Evolutionary conservation across 2,797 vertebrate genomes (phyloP), one percentile per base, ranked within the genome.

Genomic region (Rallus crepitans): DNA sequence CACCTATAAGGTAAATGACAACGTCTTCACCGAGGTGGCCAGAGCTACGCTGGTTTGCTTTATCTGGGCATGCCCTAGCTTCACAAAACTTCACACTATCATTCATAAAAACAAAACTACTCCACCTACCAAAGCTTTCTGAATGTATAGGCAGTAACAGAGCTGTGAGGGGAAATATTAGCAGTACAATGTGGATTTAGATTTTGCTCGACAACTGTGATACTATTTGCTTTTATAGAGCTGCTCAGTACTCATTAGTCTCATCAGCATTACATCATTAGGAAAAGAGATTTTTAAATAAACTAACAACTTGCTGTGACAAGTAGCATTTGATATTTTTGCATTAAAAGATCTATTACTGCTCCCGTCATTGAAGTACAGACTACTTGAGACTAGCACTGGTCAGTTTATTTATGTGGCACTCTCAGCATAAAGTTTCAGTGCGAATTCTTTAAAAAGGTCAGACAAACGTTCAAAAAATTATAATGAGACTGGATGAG

Each of bases 401-500:
- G 55, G 77, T 72, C 82, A 73, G 50, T 93, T 80, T 76, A 92
- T 93, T 89, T 93, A 87, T 21, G 52, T 18, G 33, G 50, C 45
- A 48, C 27, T 30, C 63, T 15, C 78, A 57, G 83, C 68, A 78
- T 30, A 65, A 91, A 88, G 90, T 95, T 96, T 82, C 31, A 1
- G 63, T 30, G 45, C 4, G 20, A 79, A 93, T 90, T 87, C 82
- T 82, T 96, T 64, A 84, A 81, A 93, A 93, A 89, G 93, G 93
- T 95, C 91, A 94, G 82, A 42, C 40, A 93, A 95, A 89, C 12
- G 15, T 79, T 93, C 81, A 69, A 61, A 87, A 88, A 93, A 89
- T 94, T 93, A 83, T 60, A 95, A 93, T 79, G 92, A 89, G 82
- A 93, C 91, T 64, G 45, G 61, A 94, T 79, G 63, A 92, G 65